phyloP scores from a whole-genome alignment of 2,113 vertebrate genomes.

The Neopipo cinnamomea region DNA sequence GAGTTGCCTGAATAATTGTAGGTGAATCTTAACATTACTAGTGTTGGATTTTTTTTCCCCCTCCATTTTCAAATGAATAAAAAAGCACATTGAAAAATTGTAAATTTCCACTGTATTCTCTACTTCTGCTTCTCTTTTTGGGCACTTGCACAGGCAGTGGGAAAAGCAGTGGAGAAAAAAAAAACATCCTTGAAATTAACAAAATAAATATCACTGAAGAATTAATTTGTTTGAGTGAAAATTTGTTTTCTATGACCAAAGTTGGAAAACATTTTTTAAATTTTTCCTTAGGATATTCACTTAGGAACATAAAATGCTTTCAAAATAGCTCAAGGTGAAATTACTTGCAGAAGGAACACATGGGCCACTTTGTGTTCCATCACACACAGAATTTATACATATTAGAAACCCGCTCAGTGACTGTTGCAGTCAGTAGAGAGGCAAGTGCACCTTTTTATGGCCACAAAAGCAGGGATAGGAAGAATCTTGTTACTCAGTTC shows the following conservation, averaged over 20 bases:
- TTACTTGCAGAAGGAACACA: neutral
- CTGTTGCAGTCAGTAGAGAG: neutral
- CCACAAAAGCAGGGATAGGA: neutral
- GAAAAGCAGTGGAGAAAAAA: neutral
- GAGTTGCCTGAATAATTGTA: neutral
- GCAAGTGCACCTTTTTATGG: neutral
- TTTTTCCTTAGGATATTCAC: neutral
- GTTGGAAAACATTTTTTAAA: neutral
- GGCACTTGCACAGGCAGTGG: neutral
- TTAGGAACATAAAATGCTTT: neutral
- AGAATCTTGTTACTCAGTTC: neutral
- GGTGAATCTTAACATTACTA: neutral
- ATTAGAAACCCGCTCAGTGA: neutral
- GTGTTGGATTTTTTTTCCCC: rapidly evolving
- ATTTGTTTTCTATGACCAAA: neutral
- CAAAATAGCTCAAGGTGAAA: neutral
- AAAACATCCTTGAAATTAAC: neutral
- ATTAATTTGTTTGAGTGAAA: neutral
- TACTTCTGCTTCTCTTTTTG: neutral
- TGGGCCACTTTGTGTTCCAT: neutral
- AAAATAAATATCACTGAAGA: neutral
- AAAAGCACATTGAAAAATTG: neutral
- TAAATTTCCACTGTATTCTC: neutral
- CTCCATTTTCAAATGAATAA: neutral
- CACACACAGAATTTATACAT: neutral